Evolutionary conservation across 1,140 invertebrate genomes (phyloP).

Genomic region (Dendroctonus valens): DNA sequence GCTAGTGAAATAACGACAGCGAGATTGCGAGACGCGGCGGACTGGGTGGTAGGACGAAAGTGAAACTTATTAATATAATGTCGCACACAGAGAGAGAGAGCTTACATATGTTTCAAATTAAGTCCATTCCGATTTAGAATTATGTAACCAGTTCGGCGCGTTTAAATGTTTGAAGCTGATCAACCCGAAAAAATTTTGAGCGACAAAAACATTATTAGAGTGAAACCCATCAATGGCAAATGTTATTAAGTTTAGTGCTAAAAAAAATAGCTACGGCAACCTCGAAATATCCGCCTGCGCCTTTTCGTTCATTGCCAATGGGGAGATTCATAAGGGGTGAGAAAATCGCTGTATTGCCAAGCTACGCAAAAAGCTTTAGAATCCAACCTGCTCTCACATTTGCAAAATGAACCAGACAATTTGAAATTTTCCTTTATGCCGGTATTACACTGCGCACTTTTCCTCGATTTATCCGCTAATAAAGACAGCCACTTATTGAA

Average conservation of each 20-base stretch:
- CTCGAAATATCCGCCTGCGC: constrained; percentile 24
- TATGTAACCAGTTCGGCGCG: constrained; percentile 3
- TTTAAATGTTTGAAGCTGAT: neutral
- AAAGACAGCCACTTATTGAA: no score
- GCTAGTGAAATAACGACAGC: constrained; percentile 19
- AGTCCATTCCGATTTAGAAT: neutral
- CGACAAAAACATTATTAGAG: neutral
- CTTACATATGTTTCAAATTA: constrained; percentile 16
- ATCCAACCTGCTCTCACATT: no score
- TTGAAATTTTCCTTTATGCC: no score
- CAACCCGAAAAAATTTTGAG: neutral
- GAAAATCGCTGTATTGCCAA: constrained; percentile 17
- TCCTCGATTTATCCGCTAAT: no score
- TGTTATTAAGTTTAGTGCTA: neutral
- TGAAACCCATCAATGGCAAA: neutral
- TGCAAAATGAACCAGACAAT: no score
- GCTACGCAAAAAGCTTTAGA: neutral
- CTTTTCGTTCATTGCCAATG: constrained; percentile 30
- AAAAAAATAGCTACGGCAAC: constrained; percentile 16
- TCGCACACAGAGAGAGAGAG: constrained; percentile 15
- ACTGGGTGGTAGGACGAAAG: constrained; percentile 17
- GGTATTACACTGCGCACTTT: no score
- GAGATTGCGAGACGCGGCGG: constrained; percentile 21
- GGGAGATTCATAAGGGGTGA: constrained; percentile 28
- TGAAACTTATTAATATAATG: constrained; percentile 25